Evolutionary conservation across 2,797 vertebrate genomes (phyloP).

Genomic region (Aphelocoma californica): DNA sequence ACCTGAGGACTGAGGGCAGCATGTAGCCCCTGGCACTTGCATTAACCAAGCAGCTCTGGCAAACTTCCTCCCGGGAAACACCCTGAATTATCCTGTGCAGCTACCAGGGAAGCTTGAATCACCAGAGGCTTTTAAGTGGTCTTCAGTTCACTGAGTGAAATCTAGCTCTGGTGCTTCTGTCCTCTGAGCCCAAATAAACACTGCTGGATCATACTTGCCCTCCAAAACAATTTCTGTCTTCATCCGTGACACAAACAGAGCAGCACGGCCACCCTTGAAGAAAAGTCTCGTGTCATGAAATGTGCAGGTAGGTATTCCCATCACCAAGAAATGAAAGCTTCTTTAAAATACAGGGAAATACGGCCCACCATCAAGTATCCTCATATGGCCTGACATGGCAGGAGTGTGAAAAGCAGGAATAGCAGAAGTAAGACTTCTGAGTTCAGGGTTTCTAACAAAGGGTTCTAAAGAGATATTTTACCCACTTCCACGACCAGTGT

Average conservation of each 20-base stretch:
- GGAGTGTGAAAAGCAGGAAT: background rate
- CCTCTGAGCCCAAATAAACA: background rate
- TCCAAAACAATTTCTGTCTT: background rate
- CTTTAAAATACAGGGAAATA: background rate
- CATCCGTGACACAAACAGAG: background rate
- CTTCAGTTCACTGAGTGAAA: background rate
- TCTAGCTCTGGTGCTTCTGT: background rate
- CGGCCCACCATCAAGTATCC: background rate
- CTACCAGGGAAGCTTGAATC: background rate
- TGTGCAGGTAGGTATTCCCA: background rate
- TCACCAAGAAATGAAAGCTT: background rate
- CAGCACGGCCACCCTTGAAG: accelerated
- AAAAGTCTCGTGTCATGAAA: background rate
- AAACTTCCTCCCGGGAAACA: background rate
- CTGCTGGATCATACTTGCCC: background rate
- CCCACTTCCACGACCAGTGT: background rate
- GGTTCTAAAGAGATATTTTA: background rate
- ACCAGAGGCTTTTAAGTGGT: background rate
- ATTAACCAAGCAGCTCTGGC: background rate
- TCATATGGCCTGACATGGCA: background rate
- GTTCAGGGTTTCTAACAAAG: background rate
- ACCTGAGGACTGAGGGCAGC: background rate
- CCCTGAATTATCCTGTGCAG: background rate
- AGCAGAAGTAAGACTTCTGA: background rate
- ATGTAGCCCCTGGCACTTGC: accelerated